Conservation (phyloP, 2,797 vertebrate species). For the Hypotaenidia okinawae region DNA sequence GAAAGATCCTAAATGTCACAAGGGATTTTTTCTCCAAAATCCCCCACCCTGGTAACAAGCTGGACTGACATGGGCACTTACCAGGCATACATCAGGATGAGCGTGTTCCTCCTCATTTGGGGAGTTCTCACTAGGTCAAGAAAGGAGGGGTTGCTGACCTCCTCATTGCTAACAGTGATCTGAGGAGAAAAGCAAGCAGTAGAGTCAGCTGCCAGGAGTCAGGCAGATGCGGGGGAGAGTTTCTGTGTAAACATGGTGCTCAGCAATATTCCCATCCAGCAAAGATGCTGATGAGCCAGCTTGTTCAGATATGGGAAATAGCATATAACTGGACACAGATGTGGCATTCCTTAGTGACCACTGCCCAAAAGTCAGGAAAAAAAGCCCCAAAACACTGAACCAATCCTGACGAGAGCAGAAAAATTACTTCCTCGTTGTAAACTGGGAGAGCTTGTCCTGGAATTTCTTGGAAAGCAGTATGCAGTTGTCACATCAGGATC, state of each 20-base stretch:
- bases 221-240: not conserved
- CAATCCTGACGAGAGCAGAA: not conserved
- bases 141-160: slow-evolving; percentile 81
- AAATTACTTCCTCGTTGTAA: not conserved
- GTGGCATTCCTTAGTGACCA: not conserved
- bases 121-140: slow-evolving; percentile 88
- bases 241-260: not conserved
- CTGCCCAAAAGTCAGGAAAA: not conserved
- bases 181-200: slow-evolving; percentile 52
- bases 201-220: not conserved
- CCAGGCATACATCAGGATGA: slow-evolving; percentile 94
- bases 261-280: not conserved
- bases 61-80: slow-evolving; percentile 64
- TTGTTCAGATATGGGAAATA: not conserved
- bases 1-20: not conserved
- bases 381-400: not conserved
- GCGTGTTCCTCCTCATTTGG: slow-evolving; percentile 88
- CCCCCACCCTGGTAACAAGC: accelerated
- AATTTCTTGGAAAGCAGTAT: not conserved
- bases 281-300: not conserved
- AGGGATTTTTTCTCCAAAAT: not conserved
- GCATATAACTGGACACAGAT: not conserved
- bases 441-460: not conserved
- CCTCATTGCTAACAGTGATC: slow-evolving; percentile 80
- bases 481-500: not conserved